Conservation (phyloP, 2,113 vertebrate species). For the Laticauda laticaudata region DNA sequence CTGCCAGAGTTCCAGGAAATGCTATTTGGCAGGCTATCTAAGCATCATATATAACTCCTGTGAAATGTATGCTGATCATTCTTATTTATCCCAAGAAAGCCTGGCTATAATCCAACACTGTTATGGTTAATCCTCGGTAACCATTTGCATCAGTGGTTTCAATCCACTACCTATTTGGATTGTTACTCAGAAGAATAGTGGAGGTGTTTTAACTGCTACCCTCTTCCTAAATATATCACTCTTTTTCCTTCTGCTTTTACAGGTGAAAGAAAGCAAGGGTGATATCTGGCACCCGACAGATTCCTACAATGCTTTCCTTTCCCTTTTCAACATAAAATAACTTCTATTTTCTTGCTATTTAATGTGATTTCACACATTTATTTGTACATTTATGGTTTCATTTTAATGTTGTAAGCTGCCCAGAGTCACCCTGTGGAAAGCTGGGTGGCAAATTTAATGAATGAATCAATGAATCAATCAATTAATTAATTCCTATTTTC, state of each 20-base stretch:
- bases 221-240: not conserved
- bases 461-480: not conserved
- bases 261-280: not conserved
- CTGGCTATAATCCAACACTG: not conserved
- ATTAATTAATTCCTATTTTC: not conserved
- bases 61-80: not conserved
- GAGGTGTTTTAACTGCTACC: not conserved
- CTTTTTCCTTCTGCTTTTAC: not conserved
- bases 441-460: not conserved
- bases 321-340: not conserved
- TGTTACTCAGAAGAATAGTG: not conserved
- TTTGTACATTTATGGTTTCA: not conserved
- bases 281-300: not conserved
- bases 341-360: not conserved
- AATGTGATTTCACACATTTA: not conserved
- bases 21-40: not conserved
- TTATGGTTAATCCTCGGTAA: not conserved
- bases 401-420: not conserved
- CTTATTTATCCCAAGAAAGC: constrained; percentile 5
- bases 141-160: not conserved
- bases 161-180: not conserved
- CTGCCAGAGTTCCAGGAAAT: not conserved
- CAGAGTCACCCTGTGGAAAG: not conserved
- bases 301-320: not conserved
- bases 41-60: not conserved